Evolutionary conservation across 1,140 invertebrate species (phyloP).

Genomic region (Acromyrmex echinatior): DNA sequence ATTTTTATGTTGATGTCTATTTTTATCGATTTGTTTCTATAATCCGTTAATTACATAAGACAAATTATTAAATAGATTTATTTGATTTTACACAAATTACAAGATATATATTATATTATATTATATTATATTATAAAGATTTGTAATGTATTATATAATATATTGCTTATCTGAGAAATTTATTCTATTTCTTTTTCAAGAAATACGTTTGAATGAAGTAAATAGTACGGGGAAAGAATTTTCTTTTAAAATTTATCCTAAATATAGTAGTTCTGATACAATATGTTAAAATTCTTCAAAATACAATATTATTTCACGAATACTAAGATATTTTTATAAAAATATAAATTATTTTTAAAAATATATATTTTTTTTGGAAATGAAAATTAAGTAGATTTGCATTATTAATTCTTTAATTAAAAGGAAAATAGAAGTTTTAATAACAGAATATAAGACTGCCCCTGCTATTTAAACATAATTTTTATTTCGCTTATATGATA

Average conservation of each 20-base stretch:
- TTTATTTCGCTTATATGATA: background rate
- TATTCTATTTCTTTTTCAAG: background rate
- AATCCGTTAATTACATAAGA: background rate
- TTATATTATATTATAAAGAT: background rate
- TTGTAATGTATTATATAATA: too few relatives aligned
- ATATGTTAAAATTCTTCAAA: too few relatives aligned
- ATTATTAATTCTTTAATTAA: background rate
- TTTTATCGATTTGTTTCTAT: background rate
- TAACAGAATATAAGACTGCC: background rate
- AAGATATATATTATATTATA: too few relatives aligned
- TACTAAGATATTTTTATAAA: too few relatives aligned
- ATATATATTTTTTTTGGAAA: background rate
- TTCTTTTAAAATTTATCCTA: too few relatives aligned
- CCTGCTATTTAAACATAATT: background rate
- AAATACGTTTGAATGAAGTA: background rate
- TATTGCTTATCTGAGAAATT: background rate
- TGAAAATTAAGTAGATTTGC: background rate
- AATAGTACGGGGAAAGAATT: too few relatives aligned
- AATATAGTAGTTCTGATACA: too few relatives aligned
- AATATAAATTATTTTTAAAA: too few relatives aligned
- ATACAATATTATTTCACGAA: too few relatives aligned
- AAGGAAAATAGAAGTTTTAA: background rate
- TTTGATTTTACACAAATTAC: too few relatives aligned
- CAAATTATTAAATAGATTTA: constrained; percentile 2
- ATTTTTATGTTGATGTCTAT: too few relatives aligned